These are phyloP conservation scores for Odontamblyopus lacepedii DNA, from an alignment of 2,797 vertebrate genomes.

Conservation along the genomic window DNA sequence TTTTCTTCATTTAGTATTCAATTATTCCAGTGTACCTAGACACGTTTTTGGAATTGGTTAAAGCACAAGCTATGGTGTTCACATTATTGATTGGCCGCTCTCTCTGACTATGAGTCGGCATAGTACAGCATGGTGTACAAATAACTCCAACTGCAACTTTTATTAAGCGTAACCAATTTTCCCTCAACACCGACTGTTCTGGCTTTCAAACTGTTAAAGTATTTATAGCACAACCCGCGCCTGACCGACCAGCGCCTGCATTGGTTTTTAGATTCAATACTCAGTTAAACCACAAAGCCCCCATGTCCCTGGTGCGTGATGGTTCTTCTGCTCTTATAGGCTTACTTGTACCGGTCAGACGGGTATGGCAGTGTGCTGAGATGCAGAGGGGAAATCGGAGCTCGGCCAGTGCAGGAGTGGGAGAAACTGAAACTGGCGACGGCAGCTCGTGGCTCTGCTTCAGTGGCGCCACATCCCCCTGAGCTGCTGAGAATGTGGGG, in stretches of 20 bases:
- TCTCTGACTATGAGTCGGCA: slow-evolving; percentile 33
- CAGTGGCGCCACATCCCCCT: slow-evolving; percentile 83
- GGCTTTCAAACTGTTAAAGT: slow-evolving; percentile 14
- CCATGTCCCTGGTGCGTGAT: slow-evolving; percentile 21
- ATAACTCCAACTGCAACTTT: slow-evolving; percentile 23
- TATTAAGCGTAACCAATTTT: slow-evolving; percentile 18
- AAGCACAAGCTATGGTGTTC: slow-evolving; percentile 13
- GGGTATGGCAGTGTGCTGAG: slow-evolving; percentile 48
- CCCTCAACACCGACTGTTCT: slow-evolving; percentile 21
- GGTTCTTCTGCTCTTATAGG: slow-evolving; percentile 27
- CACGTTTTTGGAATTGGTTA: neutral
- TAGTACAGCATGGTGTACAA: slow-evolving; percentile 20
- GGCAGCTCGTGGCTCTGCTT: slow-evolving; percentile 79
- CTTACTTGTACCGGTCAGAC: slow-evolving; percentile 29
- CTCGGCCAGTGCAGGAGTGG: slow-evolving; percentile 61
- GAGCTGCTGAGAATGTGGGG: slow-evolving; percentile 85
- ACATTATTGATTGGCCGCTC: slow-evolving; percentile 47
- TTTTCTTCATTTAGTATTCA: too few species aligned
- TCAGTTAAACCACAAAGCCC: slow-evolving; percentile 27
- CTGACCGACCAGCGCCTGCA: slow-evolving; percentile 24
- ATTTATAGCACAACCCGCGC: slow-evolving; percentile 14
- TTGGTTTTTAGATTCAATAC: slow-evolving; percentile 15
- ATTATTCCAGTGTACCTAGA: slow-evolving; percentile 21
- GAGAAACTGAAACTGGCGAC: slow-evolving; percentile 69
- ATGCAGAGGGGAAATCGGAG: slow-evolving; percentile 66